Evolutionary conservation across 2,113 vertebrate species (phyloP), one percentile per base, ranked within the genome.

Genomic region (Arothron firmamentum): DNA sequence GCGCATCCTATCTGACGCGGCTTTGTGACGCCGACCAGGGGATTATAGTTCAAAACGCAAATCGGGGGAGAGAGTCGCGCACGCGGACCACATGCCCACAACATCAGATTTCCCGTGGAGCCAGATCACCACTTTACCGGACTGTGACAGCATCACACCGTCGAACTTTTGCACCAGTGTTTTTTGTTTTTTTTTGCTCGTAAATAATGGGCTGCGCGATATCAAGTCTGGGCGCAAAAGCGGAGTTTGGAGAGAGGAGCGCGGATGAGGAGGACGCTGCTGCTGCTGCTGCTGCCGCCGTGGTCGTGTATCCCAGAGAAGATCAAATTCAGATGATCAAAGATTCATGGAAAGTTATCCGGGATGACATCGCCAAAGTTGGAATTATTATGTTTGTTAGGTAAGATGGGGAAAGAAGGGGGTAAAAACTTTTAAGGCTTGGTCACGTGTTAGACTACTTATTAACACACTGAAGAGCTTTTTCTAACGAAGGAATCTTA

Each of bases 331-430:
- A 85, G 50, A 86, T 90, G 80, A 91, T 93, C 61, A 88, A 87
- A 31, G 87, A 90, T n/a, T 92, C 91, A 0, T 92, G 91, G 92
- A 91, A 85, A 88, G 88, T 93, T 84, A 93, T 92, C 59, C 82
- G 86, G 64, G 88, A 92, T 54, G 91, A 93, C 23, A 93, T 92
- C 17, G 90, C 90, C 11, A 91, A 90, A 88, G 89, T 89, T 75
- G 92, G 92, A 52, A 91, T 93, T 50, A 93, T 93, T 52, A 88
- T 92, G 82, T 93, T 92, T 50, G 90, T 92, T 81, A 89, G 90
- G 92, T 93, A 73, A 87, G 79, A 60, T 19, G n/a, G 34, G 11
- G 11, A 10, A 38, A 11, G 12, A 38, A 38, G 2, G 4, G 9
- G 8, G 34, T 28, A 28, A 28, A 28, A 28, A 28, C 25, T 38